Base-by-base conservation (phyloP, 2,888 invertebrate species). In the Latrodectus hesperus region DNA sequence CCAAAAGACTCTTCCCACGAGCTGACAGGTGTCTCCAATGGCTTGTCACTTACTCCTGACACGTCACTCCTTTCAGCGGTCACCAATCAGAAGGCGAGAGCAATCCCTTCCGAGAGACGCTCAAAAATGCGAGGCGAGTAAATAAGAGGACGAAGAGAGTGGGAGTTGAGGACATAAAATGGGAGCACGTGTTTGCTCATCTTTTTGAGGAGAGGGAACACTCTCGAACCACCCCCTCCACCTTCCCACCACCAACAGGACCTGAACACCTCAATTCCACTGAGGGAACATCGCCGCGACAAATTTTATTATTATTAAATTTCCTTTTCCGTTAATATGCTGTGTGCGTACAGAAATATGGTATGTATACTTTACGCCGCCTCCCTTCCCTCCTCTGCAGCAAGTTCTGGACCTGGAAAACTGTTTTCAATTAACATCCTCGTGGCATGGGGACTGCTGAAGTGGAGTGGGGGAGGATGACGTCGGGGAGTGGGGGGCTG, bases 281-380 rank as follows among this genome's bases (percentile, higher is more conserved):
- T 6, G 12, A n/a, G 60, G 12, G 60, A 60, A n/a, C 60, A 60
- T 12, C 64, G 49, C 67, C 80, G 52, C 65, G 65, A 67, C 73
- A 82, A 82, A 82, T 82, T 82, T 82, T 82, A 82, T 82, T 82
- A 82, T 82, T 75, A 75, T 82, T 75, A 75, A 82, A 82, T 82
- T 82, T 82, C 82, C 82, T 12, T 11, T 22, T 72, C 72, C 72
- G 52, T 75, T 60, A 75, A 75, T 60, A 60, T 60, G 60, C 60
- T 78, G 82, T 75, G 82, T 82, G 22, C 49, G 26, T 67, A 74
- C 71, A 79, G 79, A 71, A 71, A 38, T 67, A 60, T 70, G 52
- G 72, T 53, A 77, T 77, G 77, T 70, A 79, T 79, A 53, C 60
- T 60, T 60, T 60, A 12, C n/a, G n/a, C 60, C 60, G 10, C 67